These are phyloP conservation scores for Holothuria leucospilota DNA, from an alignment of 53 echinoderm and acorn worm genomes.

Conservation along the genomic window DNA sequence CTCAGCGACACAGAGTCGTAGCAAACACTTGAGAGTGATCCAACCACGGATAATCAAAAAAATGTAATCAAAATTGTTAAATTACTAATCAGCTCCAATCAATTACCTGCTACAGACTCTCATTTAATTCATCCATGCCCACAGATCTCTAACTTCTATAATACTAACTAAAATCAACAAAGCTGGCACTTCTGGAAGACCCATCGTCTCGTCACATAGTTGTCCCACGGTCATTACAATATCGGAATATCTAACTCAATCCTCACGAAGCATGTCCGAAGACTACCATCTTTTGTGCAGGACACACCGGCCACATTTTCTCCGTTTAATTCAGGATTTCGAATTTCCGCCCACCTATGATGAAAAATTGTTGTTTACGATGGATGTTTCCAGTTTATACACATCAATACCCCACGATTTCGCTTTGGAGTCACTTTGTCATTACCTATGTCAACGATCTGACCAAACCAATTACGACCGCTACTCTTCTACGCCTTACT, in stretches of 20 bases:
- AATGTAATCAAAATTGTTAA: not conserved
- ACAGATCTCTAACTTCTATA: constrained; percentile 23
- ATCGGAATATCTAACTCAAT: not conserved
- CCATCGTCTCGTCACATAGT: constrained; percentile 48
- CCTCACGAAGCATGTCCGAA: not conserved
- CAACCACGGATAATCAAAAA: not conserved
- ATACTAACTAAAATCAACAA: constrained; percentile 43
- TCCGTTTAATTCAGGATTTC: too few relatives aligned
- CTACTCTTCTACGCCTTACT: not conserved
- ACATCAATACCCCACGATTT: constrained; percentile 9
- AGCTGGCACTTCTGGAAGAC: constrained; percentile 14
- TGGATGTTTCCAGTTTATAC: not conserved
- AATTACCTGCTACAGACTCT: not conserved
- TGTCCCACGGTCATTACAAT: constrained; percentile 49
- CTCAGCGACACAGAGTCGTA: not conserved
- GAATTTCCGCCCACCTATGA: too few relatives aligned
- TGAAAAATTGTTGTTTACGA: too few relatives aligned
- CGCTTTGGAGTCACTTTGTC: too few relatives aligned
- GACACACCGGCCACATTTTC: constrained; percentile 38
- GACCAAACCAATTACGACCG: not conserved
- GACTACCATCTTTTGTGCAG: constrained; percentile 36
- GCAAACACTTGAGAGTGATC: not conserved
- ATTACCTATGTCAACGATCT: too few relatives aligned
- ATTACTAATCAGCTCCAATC: not conserved
- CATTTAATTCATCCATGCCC: not conserved